These are phyloP conservation scores for Stenurella melanura DNA, from an alignment of 2,888 invertebrate genomes.

Conservation along the genomic window DNA sequence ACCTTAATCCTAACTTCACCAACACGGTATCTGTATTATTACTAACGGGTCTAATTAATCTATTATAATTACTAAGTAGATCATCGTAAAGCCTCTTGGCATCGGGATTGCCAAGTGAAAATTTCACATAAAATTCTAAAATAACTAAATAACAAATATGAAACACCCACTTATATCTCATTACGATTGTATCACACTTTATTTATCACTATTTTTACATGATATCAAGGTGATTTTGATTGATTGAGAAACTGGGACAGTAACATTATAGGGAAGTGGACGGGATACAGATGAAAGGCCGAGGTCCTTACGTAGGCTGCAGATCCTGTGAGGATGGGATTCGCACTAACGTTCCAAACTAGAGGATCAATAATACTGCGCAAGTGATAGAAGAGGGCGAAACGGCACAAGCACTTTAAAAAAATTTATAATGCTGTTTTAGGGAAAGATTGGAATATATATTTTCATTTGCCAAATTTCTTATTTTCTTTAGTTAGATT, in stretches of 20 bases:
- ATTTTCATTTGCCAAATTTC: neutral
- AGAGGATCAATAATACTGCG: slow-evolving; percentile 45
- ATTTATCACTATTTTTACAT: slow-evolving; percentile 31
- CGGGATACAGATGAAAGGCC: slow-evolving; percentile 36
- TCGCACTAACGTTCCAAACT: slow-evolving; percentile 24
- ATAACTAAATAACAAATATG: slow-evolving; percentile 54
- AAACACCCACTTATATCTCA: slow-evolving; percentile 51
- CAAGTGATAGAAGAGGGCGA: slow-evolving; percentile 32
- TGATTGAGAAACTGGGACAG: slow-evolving; percentile 8
- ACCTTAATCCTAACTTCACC: slow-evolving; percentile 92
- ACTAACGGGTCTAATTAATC: slow-evolving; percentile 94
- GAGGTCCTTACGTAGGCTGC: slow-evolving; percentile 40
- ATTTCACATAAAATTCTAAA: slow-evolving; percentile 58
- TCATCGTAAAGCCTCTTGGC: slow-evolving; percentile 98
- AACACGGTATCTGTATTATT: slow-evolving; percentile 96
- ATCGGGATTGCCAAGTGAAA: slow-evolving; percentile 81
- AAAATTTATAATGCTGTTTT: neutral
- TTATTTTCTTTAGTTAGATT: neutral
- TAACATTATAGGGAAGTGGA: slow-evolving; percentile 23
- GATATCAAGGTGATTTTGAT: slow-evolving; percentile 6
- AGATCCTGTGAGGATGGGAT: slow-evolving; percentile 40
- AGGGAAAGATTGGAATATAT: neutral
- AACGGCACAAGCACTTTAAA: neutral
- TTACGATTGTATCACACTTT: slow-evolving; percentile 43
- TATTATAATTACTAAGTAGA: slow-evolving; percentile 95